Evolutionary conservation across 2,888 invertebrate species (phyloP).

Genomic region (Drosophila bunnanda): DNA sequence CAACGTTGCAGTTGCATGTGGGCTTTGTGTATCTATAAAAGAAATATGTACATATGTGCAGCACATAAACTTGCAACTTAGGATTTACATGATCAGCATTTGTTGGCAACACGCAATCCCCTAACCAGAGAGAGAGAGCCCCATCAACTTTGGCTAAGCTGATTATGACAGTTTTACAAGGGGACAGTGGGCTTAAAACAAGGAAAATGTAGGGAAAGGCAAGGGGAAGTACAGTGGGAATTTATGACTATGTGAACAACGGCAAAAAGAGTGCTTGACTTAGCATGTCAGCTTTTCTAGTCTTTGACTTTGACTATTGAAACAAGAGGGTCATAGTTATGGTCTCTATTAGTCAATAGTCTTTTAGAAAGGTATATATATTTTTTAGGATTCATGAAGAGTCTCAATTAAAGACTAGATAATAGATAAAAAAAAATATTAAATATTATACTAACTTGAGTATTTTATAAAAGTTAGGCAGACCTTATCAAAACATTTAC

Average conservation of each 20-base stretch:
- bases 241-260: not conserved
- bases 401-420: not conserved
- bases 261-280: not conserved
- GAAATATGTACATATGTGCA: constrained; percentile 22
- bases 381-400: not conserved
- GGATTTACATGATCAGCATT: constrained; percentile 52
- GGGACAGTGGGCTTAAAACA: constrained; percentile 13
- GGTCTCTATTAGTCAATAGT: too few species aligned
- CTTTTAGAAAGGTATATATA: not conserved
- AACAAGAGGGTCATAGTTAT: too few species aligned
- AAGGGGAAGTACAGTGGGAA: not conserved
- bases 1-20: constrained; percentile 63
- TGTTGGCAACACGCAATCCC: constrained; percentile 67
- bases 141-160: constrained; percentile 28
- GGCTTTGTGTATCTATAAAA: constrained; percentile 40
- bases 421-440: not conserved
- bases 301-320: not conserved
- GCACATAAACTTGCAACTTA: constrained; percentile 41
- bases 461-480: not conserved
- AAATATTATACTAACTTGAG: not conserved
- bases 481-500: not conserved
- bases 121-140: not conserved
- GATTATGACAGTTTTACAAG: constrained; percentile 39
- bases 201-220: not conserved
- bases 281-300: not conserved